phyloP scores from a whole-genome alignment of 2,113 vertebrate genomes.

The Piaya cayana region DNA sequence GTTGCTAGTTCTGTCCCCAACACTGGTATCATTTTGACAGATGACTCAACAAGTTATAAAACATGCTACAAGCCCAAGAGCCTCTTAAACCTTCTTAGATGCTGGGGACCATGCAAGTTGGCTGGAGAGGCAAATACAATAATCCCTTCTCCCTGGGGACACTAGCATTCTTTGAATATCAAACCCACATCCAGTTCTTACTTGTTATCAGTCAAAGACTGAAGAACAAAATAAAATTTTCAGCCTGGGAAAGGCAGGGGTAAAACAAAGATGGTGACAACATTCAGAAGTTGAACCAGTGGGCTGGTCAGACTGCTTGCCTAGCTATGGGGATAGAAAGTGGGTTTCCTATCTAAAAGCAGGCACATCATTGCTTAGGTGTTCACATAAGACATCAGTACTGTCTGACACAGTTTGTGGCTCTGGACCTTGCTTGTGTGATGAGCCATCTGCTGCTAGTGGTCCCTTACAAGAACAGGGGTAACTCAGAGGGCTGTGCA shows the following conservation, averaged over 20 bases:
- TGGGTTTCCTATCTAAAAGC: not conserved
- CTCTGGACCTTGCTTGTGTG: not conserved
- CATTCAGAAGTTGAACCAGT: not conserved
- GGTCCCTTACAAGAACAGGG: not conserved
- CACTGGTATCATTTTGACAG: not conserved
- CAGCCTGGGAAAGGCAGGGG: not conserved
- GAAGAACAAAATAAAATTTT: not conserved
- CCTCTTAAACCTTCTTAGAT: not conserved
- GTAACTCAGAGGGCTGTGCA: not conserved
- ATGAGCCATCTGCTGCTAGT: not conserved
- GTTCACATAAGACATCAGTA: not conserved
- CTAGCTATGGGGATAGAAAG: not conserved
- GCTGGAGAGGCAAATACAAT: accelerated
- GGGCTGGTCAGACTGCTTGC: not conserved
- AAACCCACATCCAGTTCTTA: not conserved
- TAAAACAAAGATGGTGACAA: not conserved
- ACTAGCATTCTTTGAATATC: not conserved
- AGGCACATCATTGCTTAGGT: accelerated
- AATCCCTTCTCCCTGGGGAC: not conserved
- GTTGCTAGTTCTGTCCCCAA: not conserved
- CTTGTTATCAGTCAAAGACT: not conserved
- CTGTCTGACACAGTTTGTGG: not conserved
- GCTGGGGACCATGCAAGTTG: not conserved
- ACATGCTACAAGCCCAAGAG: not conserved
- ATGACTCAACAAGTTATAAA: not conserved